Conservation (phyloP, 2,888 invertebrate species). For the Drosophila fulvimacula region DNA sequence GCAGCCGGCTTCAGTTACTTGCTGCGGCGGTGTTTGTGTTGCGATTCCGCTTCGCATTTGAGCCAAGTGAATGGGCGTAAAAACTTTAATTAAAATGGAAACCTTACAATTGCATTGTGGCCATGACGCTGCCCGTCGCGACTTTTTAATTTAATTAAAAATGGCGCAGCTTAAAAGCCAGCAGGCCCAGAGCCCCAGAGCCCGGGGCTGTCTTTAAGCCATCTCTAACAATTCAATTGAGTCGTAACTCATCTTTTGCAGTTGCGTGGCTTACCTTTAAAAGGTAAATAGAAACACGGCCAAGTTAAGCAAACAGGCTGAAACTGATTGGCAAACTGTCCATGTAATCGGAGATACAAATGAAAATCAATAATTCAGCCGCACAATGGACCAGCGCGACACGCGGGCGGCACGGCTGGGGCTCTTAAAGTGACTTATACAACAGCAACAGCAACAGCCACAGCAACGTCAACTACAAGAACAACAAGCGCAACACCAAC, state of each 20-base stretch:
- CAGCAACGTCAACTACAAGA: conserved; percentile 31
- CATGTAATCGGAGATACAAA: conserved; percentile 69
- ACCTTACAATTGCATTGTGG: conserved; percentile 76
- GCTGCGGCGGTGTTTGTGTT: conserved; percentile 53
- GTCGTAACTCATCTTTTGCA: conserved; percentile 52
- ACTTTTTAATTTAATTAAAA: conserved; percentile 76
- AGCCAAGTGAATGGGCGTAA: conserved; percentile 69
- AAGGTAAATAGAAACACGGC: conserved; percentile 48
- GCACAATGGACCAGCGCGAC: conserved; percentile 46
- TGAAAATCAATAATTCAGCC: conserved; percentile 78
- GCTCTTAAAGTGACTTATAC: conserved; percentile 63
- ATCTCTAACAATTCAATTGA: conserved; percentile 13
- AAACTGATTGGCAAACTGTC: conserved; percentile 50
- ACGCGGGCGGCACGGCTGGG: conserved; percentile 10
- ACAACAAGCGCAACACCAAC: conserved; percentile 5
- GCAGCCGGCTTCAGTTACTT: conserved; percentile 18
- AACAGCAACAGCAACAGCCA: conserved; percentile 35
- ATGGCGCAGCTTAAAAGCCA: conserved; percentile 27
- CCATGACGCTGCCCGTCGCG: conserved; percentile 38
- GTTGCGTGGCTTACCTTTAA: conserved; percentile 36
- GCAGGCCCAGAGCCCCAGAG: background rate
- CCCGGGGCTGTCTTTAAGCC: conserved; percentile 26
- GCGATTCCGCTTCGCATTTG: conserved; percentile 56
- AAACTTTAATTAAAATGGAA: conserved; percentile 79
- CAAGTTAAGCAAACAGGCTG: conserved; percentile 30